Evolutionary conservation across 2,888 invertebrate species (phyloP).

Genomic region (Hoplodrina ambigua): DNA sequence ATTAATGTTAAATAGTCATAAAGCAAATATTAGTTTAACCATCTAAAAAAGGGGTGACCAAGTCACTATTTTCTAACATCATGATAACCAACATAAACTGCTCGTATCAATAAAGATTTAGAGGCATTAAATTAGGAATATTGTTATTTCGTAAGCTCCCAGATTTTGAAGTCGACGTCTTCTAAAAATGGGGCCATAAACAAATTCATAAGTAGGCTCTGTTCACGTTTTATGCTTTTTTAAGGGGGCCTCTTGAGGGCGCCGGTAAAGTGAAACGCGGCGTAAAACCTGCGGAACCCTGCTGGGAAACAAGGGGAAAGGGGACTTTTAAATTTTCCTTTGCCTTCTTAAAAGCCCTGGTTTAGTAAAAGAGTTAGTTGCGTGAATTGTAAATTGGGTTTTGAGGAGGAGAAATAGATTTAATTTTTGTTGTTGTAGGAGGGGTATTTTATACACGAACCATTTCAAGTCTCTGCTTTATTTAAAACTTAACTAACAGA

Average conservation of each 20-base stretch:
- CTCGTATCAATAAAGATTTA: constrained; percentile 76
- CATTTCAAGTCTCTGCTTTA: not conserved
- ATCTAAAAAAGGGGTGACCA: not conserved
- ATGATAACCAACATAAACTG: constrained; percentile 45
- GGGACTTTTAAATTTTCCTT: constrained; percentile 56
- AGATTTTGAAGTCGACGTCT: constrained; percentile 75
- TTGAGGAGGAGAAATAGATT: constrained; percentile 14
- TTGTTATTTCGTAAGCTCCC: constrained; percentile 79
- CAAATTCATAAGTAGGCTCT: constrained; percentile 90
- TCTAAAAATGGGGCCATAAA: constrained; percentile 86
- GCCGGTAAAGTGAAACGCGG: constrained; percentile 86
- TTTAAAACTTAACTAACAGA: constrained; percentile 9
- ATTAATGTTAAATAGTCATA: no score
- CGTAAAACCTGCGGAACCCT: constrained; percentile 84
- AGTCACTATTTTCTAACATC: constrained; percentile 8
- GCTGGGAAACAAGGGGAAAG: constrained; percentile 77
- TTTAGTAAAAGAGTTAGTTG: constrained; percentile 60
- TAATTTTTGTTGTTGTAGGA: not conserved
- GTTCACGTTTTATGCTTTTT: constrained; percentile 87
- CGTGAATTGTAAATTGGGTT: constrained; percentile 44
- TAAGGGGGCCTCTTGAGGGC: constrained; percentile 83
- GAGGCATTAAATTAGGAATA: constrained; percentile 81
- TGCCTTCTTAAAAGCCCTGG: constrained; percentile 46
- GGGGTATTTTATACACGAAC: no score
- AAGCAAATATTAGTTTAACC: no score